Conservation (phyloP, 2,888 invertebrate genomes). For the Campoplex capitator region DNA sequence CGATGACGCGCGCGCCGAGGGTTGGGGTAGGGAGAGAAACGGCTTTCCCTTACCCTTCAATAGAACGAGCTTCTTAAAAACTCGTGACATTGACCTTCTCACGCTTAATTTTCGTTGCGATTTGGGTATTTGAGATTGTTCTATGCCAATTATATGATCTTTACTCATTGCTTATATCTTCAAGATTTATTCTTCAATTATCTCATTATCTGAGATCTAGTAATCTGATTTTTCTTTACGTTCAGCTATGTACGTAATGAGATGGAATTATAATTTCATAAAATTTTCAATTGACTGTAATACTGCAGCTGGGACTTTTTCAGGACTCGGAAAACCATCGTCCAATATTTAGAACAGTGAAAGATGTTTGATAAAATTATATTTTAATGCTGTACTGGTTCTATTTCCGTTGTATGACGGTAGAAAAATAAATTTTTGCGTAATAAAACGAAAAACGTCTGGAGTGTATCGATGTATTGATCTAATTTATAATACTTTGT, state of each 20-base stretch:
- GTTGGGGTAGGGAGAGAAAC: conserved; percentile 59
- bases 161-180: background rate
- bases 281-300: background rate
- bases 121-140: background rate
- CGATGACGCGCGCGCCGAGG: conserved; percentile 79
- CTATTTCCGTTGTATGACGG: background rate
- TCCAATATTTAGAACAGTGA: background rate
- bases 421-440: background rate
- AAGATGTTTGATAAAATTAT: background rate
- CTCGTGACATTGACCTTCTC: conserved; percentile 57
- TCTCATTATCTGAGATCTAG: background rate
- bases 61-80: background rate
- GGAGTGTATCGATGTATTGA: background rate
- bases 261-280: background rate
- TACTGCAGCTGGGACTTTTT: background rate
- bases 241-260: background rate
- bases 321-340: background rate
- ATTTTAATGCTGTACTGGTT: background rate
- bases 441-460: background rate
- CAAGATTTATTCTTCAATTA: background rate
- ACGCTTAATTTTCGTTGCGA: background rate
- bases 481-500: conserved; percentile 22
- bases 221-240: background rate
- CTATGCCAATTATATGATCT: background rate
- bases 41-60: conserved; percentile 55